phyloP scores from a whole-genome alignment of 2,888 invertebrate genomes.

The Spodoptera picta region DNA sequence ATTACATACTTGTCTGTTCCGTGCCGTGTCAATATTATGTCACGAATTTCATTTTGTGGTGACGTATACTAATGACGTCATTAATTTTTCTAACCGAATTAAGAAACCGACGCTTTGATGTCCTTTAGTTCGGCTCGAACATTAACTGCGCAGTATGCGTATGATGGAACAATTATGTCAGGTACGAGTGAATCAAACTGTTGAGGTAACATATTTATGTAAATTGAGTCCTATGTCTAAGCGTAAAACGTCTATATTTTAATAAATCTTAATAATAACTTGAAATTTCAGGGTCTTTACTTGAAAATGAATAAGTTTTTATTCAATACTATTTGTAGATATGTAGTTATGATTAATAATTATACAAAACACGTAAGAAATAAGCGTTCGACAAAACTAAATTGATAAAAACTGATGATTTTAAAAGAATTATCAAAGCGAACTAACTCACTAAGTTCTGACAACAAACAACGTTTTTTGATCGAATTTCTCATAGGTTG shows the following conservation, averaged over 20 bases:
- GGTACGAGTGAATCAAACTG: conserved; percentile 62
- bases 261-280: no score
- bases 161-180: conserved; percentile 66
- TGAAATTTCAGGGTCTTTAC: no score
- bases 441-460: conserved; percentile 22
- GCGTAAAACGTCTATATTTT: no score
- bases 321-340: no score
- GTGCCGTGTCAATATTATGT: conserved; percentile 86
- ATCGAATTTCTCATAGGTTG: conserved; percentile 62
- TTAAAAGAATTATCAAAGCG: conserved; percentile 25
- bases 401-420: conserved; percentile 18
- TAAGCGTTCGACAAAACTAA: no score
- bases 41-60: conserved; percentile 82
- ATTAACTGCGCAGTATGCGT: conserved; percentile 62
- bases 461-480: conserved; percentile 56
- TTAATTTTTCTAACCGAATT: conserved; percentile 85
- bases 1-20: conserved; percentile 61
- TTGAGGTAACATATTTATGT: background rate
- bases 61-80: conserved; percentile 84
- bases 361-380: no score
- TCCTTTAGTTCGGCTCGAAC: conserved; percentile 65
- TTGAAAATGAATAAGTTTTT: no score
- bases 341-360: no score
- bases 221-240: no score
- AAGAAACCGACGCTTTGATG: conserved; percentile 80